Base-by-base conservation (phyloP, 2,113 vertebrate species). In the Perccottus glenii region DNA sequence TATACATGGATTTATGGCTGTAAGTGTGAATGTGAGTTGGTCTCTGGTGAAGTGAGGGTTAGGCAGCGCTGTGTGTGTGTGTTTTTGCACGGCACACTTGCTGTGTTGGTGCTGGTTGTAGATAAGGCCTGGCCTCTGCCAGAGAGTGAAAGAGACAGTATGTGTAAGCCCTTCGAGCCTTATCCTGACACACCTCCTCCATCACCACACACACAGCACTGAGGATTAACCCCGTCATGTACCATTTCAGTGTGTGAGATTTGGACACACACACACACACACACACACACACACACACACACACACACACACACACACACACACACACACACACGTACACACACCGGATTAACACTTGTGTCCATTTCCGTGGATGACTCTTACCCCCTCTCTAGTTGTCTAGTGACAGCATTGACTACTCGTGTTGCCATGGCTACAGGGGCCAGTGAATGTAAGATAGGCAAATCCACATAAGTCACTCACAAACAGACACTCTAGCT, bases 381-480 rank as follows among this genome's bases (percentile, higher is more conserved):
- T 89, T 83, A 67, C 76, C 68, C 80, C 58, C 73, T 78, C 85
- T 85, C 71, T 45, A 69, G 66, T 68, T 74, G 81, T 81, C 68
- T 44, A 69, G 70, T 88, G 82, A 87, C 88, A 87, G 75, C 77
- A 52, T 53, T 83, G 83, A 90, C 84, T 86, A 82, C 81, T 87
- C 55, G 70, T 60, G 88, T 91, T 89, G 81, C 89, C 84, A 89
- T 90, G 87, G 84, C 70, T 86, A 91, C 89, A 72, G 80, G 78
- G 85, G 78, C 82, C 84, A 84, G 77, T 15, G 48, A 86, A 85
- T 64, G 80, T 84, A 84, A 88, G 81, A 90, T 87, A 85, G 84
- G 82, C 85, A 89, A 91, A 88, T 88, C 85, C 88, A 87, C 84
- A 87, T 82, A 85, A 87, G 80, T 87, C 83, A 86, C 82, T 77